Conservation (phyloP, 2,113 vertebrate genomes). For the Notothenia rossii region DNA sequence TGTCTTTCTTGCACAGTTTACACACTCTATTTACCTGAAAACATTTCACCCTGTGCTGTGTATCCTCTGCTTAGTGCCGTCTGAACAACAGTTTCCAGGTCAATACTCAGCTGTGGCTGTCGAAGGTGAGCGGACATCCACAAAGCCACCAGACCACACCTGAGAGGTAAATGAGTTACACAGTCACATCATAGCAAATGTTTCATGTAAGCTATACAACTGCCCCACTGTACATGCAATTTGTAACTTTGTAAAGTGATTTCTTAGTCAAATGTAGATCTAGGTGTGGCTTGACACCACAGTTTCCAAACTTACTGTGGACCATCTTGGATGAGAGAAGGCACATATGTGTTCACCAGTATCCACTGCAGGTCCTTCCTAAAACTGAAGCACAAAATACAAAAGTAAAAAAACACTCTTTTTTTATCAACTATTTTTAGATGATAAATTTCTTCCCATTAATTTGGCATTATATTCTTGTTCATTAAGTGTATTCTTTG, state of each 20-base stretch:
- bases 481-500: too few relatives aligned
- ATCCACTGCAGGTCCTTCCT: slow-evolving; percentile 88
- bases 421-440: too few relatives aligned
- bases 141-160: slow-evolving; percentile 92
- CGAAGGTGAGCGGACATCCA: slow-evolving; percentile 89
- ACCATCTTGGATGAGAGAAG: slow-evolving; percentile 92
- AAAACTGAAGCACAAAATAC: slow-evolving; percentile 81
- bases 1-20: neutral
- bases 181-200: slow-evolving; percentile 5
- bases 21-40: slow-evolving; percentile 84
- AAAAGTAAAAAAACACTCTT: too few relatives aligned
- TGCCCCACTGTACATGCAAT: neutral
- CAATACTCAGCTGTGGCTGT: slow-evolving; percentile 47
- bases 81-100: slow-evolving; percentile 83
- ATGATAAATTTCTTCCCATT: too few relatives aligned
- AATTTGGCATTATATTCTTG: too few relatives aligned
- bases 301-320: slow-evolving; percentile 87
- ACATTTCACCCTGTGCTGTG: slow-evolving; percentile 92
- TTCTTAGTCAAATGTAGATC: neutral
- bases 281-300: neutral
- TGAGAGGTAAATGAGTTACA: slow-evolving; percentile 52
- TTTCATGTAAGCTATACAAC: slow-evolving; percentile 5
- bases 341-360: slow-evolving; percentile 88
- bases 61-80: slow-evolving; percentile 84
- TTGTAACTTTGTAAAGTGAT: neutral